A percentile compares a stretch with the other conserved stretches of the same genome.
Evolutionary conservation across 64 coral and sea anemone species (phyloP).

Genomic region (Pocillopora verrucosa): DNA sequence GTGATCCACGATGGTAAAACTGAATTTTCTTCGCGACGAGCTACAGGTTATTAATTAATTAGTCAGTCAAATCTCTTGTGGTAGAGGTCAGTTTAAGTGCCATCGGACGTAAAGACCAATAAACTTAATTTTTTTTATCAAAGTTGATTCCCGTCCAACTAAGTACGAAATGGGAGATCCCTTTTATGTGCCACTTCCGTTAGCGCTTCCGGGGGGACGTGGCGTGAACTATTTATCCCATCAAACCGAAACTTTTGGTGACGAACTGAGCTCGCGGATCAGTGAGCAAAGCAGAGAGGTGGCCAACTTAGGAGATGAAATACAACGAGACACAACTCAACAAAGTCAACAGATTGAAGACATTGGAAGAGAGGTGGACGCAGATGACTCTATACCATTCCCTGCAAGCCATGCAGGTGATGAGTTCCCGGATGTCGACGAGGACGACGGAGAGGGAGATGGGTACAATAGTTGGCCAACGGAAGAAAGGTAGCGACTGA

Average conservation of each 20-base stretch:
- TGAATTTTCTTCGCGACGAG: too few species aligned
- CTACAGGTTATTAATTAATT: too few species aligned
- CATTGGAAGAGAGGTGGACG: constrained; percentile 47
- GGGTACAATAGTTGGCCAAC: background rate
- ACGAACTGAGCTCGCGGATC: constrained; percentile 54
- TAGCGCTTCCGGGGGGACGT: constrained; percentile 42
- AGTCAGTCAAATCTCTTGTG: too few species aligned
- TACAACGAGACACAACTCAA: constrained; percentile 10
- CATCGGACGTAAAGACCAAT: too few species aligned
- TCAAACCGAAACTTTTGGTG: constrained; percentile 46
- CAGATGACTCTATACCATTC: constrained; percentile 31
- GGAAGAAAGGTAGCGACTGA: background rate
- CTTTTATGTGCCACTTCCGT: constrained; percentile 23
- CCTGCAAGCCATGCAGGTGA: background rate
- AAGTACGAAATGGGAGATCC: background rate
- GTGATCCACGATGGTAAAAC: too few species aligned
- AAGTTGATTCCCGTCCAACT: background rate
- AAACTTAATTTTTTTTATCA: background rate
- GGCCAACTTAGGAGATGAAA: constrained; percentile 25
- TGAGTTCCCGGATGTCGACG: background rate
- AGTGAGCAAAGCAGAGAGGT: background rate
- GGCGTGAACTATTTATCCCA: constrained; percentile 50
- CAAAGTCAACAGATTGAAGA: constrained; percentile 17
- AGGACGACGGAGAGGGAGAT: background rate
- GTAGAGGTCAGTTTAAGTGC: too few species aligned